Base-by-base conservation (phyloP, 2,888 invertebrate species). In the Leptinotarsa juncta region DNA sequence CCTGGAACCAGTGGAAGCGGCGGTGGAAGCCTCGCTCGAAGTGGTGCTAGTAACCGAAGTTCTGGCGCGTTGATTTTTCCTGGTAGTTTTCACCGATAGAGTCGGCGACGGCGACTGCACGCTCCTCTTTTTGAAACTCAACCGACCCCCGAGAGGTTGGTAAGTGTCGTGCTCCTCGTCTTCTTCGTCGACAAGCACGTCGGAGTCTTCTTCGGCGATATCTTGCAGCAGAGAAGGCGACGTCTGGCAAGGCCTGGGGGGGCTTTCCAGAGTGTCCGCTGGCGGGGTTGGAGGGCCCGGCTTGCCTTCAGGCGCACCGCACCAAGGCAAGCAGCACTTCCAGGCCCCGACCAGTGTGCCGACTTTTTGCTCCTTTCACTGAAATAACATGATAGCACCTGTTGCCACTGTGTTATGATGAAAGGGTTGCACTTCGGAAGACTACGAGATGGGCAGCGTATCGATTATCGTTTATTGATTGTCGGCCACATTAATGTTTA, bases 311-410 rank as follows among this genome's bases (percentile, higher is more conserved):
- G 93, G 92, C 91, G 92, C 91, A 92, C 93, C 93, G 91, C 93
- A 93, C 92, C 93, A 94, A 91, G 93, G 94, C 92, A 93, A 91
- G 91, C 93, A 93, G 91, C 94, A 94, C 91, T 93, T 93, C 92
- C 94, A 94, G 90, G 93, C 92, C 91, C 93, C 92, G 88, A 92
- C 92, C 92, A 92, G 92, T 90, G 90, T 92, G 92, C 88, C 88
- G 86, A 83, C 75, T 77, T 78, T 77, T 68, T 70, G 74, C 66
- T 67, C 65, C 75, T 71, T 78, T 80, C 79, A 80, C 76, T 77
- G 77, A 76, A 81, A 83, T 79, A 81, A 79, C 81, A 81, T 82
- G 79, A 80, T 81, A 74, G 74, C 80, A 78, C 78, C 81, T 79
- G 80, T 79, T 80, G 62, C 62, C 69, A 70, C 62, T 73, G 20